Evolutionary conservation across 2,797 vertebrate genomes (phyloP), one percentile per base, ranked within the genome.

Genomic region (Glossophaga mutica): DNA sequence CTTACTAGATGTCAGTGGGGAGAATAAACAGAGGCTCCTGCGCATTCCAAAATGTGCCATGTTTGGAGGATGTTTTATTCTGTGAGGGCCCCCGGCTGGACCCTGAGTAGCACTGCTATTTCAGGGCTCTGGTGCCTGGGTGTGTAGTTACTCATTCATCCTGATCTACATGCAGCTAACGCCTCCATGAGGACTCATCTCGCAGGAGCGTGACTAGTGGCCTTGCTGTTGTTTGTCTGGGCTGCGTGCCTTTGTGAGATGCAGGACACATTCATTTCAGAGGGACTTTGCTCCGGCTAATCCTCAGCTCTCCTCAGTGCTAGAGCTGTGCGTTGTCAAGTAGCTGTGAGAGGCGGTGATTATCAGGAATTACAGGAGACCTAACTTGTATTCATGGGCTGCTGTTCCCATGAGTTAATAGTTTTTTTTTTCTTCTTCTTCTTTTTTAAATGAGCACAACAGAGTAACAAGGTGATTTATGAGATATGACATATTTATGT

Each of bases 391-490:
- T 95, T 95, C 59, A 74, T 74, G 79, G 39, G 71, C 77, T 90
- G 76, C 71, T 78, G n/a, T 97, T 96, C 86, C 87, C 84, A 55
- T 84, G 96, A 96, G 92, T 81, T 95, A 82, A 89, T 83, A 68
- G 67, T 79, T 95, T 78, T 15, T 1, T 15, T 1, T 15, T 18
- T 48, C 6, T 62, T 59, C 1, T 59, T 37, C 46, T 82, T 57
- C 62, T 90, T 94, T 92, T 87, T 52, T 37, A 18, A 67, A 96
- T 97, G 71, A 97, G 74, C 84, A 85, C 62, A 90, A 88, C 84
- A 95, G 95, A 97, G 93, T 91, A 97, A 91, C 93, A 94, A 92
- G 95, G 87, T 83, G 42, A 95, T 98, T 96, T 97, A 92, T 97
- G 96, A 91, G 95, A 97, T 97, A 97, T 67, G 68, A 96, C 83